Evolutionary conservation across 2,797 vertebrate species (phyloP).

Genomic region (Oreonectes daqikongensis): DNA sequence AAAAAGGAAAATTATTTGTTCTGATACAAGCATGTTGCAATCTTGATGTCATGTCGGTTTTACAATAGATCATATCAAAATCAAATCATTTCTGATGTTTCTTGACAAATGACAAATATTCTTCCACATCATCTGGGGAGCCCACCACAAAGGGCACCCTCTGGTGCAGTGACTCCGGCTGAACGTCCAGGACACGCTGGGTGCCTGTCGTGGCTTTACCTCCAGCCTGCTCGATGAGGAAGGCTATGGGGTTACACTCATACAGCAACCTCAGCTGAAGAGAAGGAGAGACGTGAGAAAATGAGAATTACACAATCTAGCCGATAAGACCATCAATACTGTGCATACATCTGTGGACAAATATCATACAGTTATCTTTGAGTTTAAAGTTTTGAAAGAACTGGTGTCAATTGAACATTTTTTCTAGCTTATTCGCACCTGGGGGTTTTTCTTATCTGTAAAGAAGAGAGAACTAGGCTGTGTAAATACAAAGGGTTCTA

Average conservation of each 20-base stretch:
- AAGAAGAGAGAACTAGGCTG: not conserved
- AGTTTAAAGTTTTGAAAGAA: not conserved
- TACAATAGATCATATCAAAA: not conserved
- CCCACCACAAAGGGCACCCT: slow-evolving; percentile 89
- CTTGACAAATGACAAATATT: slow-evolving; percentile 88
- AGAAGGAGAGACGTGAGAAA: not conserved
- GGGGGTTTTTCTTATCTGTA: slow-evolving; percentile 1
- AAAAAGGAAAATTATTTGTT: not conserved
- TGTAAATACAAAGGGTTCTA: not conserved
- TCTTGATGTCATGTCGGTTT: not conserved
- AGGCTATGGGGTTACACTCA: slow-evolving; percentile 96
- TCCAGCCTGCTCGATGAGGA: slow-evolving; percentile 93
- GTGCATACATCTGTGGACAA: not conserved
- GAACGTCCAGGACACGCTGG: slow-evolving; percentile 85
- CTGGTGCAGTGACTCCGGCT: slow-evolving; percentile 89
- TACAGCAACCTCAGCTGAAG: slow-evolving; percentile 90
- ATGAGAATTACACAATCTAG: not conserved
- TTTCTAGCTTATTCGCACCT: not conserved
- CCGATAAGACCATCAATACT: not conserved
- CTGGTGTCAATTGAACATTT: not conserved
- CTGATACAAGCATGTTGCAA: not conserved
- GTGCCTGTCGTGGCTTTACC: slow-evolving; percentile 90
- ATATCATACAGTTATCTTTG: not conserved
- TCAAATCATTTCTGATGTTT: slow-evolving; percentile 76
- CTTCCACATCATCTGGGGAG: slow-evolving; percentile 90